Percentiles rank a stretch among this genome's conserved stretches.
phyloP scores from a whole-genome alignment of 2,888 invertebrate genomes.

The Lasiommata megera region DNA sequence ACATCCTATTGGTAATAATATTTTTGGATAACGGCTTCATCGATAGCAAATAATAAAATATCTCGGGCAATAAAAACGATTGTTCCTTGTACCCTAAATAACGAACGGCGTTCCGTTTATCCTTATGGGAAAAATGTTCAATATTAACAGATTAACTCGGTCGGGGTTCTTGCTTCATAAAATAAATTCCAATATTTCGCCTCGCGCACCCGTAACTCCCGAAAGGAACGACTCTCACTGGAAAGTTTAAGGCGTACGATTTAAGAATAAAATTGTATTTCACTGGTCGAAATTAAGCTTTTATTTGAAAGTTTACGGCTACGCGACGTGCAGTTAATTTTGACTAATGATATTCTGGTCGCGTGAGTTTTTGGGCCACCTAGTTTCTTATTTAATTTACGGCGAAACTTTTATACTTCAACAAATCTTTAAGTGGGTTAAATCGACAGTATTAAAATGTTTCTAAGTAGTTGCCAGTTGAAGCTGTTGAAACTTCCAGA shows the following conservation, averaged over 20 bases:
- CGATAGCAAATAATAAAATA: conserved; percentile 14
- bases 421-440: neutral
- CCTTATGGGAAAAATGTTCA: conserved; percentile 62
- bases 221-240: conserved; percentile 59
- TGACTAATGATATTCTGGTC: conserved; percentile 11
- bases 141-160: conserved; percentile 63
- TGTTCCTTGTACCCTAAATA: conserved; percentile 20
- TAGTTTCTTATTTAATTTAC: conserved; percentile 3
- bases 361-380: conserved; percentile 5
- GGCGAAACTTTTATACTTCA: neutral
- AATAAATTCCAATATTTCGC: conserved; percentile 45
- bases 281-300: conserved; percentile 2
- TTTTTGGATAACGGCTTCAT: conserved; percentile 5
- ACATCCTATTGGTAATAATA: neutral
- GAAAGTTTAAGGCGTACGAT: conserved; percentile 57
- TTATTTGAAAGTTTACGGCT: conserved; percentile 4
- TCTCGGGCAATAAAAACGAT: conserved; percentile 21
- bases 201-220: conserved; percentile 52
- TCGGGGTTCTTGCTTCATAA: conserved; percentile 41
- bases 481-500: neutral
- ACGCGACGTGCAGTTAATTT: conserved; percentile 4
- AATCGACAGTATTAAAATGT: neutral
- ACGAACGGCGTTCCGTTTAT: conserved; percentile 46
- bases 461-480: neutral
- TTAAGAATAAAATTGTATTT: conserved; percentile 13